Base-by-base conservation (phyloP, 2,797 vertebrate genomes). In the Crax fasciolata region DNA sequence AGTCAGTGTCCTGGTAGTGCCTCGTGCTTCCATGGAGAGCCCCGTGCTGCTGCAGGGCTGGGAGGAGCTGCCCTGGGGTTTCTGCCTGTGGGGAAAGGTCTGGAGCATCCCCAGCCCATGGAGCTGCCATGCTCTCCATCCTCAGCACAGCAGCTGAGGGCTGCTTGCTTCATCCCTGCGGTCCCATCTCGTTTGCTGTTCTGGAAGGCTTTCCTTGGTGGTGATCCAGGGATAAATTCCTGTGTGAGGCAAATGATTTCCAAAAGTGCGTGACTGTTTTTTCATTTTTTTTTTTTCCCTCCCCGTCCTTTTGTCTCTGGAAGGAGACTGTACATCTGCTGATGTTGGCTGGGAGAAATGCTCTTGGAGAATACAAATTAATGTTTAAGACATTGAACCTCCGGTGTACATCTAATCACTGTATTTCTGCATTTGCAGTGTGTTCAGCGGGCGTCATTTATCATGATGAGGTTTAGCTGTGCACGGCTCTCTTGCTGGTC, bases 381-480 rank as follows among this genome's bases (percentile, higher is more conserved):
- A 82, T 19, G 74, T 76, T 89, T n/a, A 90, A 94, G 95, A 72
- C 2, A 0, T 18, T 92, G 77, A 91, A 95, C 93, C 94, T 97
- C 94, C 32, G 39, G 82, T 93, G 89, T 78, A 70, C 86, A 66
- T 80, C 93, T 96, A 78, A 95, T 96, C 87, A 63, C 74, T 3
- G 39, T 66, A 68, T 94, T 96, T 92, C 93, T 96, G 91, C 70
- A 13, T 97, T 94, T 93, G 81, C 90, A 75, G 75, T 71, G 13
- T 30, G 81, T 92, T 89, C 82, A 25, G 73, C 51, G 55, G 79
- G 43, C 83, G 93, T 89, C 90, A 94, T 97, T 96, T 94, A 93
- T 97, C 93, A 94, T 84, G 81, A 78, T 93, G 95, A 92, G 83
- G 94, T 93, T 95, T 66, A 86, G 84, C 92, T 92, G 93, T 89